Percentiles rank a stretch among this genome's conserved stretches.
These are phyloP conservation scores for Bovichtus variegatus DNA, from an alignment of 2,797 vertebrate species.

Conservation along the genomic window DNA sequence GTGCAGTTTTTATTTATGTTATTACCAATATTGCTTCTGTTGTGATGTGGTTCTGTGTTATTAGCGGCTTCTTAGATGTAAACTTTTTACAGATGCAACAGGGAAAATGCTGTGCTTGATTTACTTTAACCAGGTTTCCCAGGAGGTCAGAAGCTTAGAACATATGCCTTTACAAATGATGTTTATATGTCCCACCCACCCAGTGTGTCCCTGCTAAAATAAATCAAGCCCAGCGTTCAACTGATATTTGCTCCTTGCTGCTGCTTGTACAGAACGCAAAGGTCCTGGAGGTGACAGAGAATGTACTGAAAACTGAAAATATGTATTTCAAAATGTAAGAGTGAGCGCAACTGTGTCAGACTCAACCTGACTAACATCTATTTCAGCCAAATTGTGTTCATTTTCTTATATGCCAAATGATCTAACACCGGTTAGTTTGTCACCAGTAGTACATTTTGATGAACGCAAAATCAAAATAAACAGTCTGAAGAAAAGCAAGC, in stretches of 20 bases:
- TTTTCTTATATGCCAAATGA: not conserved
- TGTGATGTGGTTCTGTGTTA: not conserved
- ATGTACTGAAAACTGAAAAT: not conserved
- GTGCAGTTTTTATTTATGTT: not conserved
- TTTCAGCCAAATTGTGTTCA: not conserved
- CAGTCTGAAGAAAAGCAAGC: not conserved
- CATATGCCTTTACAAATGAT: constrained; percentile 49
- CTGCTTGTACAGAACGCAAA: constrained; percentile 26
- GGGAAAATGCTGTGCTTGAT: constrained; percentile 29
- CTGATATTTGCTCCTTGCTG: constrained; percentile 18
- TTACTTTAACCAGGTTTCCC: constrained; percentile 44
- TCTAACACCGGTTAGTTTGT: not conserved
- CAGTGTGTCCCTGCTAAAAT: constrained; percentile 53
- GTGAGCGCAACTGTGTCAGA: not conserved
- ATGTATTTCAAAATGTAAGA: not conserved
- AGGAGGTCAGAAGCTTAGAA: constrained; percentile 43
- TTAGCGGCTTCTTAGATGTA: not conserved
- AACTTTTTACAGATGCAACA: constrained; percentile 15
- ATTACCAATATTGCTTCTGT: not conserved
- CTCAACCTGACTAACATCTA: not conserved
- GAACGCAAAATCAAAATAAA: not conserved
- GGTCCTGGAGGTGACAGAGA: not conserved
- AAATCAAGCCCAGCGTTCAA: constrained; percentile 39
- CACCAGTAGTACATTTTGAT: not conserved
- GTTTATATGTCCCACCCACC: constrained; percentile 60